Base-by-base conservation (phyloP, 2,888 invertebrate genomes). In the Pachliopta kotzebuea region DNA sequence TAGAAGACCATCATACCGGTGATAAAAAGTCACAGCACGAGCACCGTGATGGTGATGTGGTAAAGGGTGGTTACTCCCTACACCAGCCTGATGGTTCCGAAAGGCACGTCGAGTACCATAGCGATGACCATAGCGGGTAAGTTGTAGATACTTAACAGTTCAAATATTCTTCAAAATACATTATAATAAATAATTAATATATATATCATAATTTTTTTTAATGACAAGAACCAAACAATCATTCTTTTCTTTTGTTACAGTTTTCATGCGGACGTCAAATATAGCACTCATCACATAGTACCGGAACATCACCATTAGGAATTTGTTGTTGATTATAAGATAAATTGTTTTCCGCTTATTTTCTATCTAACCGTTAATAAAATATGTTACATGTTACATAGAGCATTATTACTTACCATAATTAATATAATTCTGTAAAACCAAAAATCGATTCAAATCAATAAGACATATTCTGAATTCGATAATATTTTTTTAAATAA, bases 251-350 rank as follows among this genome's bases (percentile, higher is more conserved):
- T n/a, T 61, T 60, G 53, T 58, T 74, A 45, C 83, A 88, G 88
- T 57, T 88, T 88, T 78, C 88, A 88, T 70, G 86, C 88, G 45
- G 84, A 84, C 57, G 86, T 88, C 65, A 88, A 88, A 68, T 81
- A 85, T 78, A 79, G 80, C 72, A 87, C 83, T 63, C 86, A 88
- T 71, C 88, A 88, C 72, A 75, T 84, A 62, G 78, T 83, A 18
- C 88, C 85, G 21, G 42, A 63, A 21, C 60, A 64, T 60, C 75
- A 82, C 21, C 79, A 85, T 63, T 76, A 80, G 49, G 20, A 55
- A 55, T 26, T 17, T 45, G 0, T 45, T 2, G 3, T n/a, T 1
- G n/a, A 7, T 45, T 45, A n/a, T 45, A 45, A n/a, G n/a, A n/a
- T 6, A n/a, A 45, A 1, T 45, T 45, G 9, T n/a, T 6, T 45